A percentile compares a stretch with the other conserved stretches of the same genome.
Conservation (phyloP, 2,113 vertebrate species). For the Coracopsis vasa region DNA sequence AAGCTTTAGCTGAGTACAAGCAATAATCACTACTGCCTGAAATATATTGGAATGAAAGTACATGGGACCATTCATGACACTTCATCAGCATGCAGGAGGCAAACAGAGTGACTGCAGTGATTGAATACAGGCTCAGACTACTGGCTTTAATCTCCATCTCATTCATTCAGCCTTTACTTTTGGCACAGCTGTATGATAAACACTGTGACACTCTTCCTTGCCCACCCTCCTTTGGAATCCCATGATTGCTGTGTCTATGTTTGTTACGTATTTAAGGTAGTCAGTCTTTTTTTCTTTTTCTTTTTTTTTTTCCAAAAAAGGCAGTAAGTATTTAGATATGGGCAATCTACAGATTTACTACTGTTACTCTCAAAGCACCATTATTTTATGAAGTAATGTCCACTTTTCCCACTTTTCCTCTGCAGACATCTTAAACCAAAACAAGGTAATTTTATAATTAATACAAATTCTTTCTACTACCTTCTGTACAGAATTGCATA, state of each 20-base stretch:
- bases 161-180: slow-evolving; percentile 84
- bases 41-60: slow-evolving; percentile 78
- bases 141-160: slow-evolving; percentile 90
- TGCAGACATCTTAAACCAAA: neutral
- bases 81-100: slow-evolving; percentile 90
- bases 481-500: neutral
- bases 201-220: slow-evolving; percentile 76
- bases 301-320: neutral
- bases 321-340: neutral
- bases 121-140: slow-evolving; percentile 90
- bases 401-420: neutral
- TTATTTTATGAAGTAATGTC: neutral
- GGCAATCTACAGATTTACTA: neutral
- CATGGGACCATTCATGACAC: slow-evolving; percentile 87
- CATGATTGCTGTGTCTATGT: slow-evolving; percentile 27
- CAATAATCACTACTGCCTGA: slow-evolving; percentile 76
- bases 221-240: slow-evolving; percentile 64
- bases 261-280: slow-evolving; percentile 28
- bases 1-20: slow-evolving; percentile 74
- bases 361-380: neutral
- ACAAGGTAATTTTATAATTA: neutral
- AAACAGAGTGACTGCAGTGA: slow-evolving; percentile 80
- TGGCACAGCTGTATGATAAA: slow-evolving; percentile 90
- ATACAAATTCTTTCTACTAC: neutral
- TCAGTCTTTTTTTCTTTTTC: neutral